Base-by-base conservation (phyloP, 2,888 invertebrate species). In the Apamea sordens region DNA sequence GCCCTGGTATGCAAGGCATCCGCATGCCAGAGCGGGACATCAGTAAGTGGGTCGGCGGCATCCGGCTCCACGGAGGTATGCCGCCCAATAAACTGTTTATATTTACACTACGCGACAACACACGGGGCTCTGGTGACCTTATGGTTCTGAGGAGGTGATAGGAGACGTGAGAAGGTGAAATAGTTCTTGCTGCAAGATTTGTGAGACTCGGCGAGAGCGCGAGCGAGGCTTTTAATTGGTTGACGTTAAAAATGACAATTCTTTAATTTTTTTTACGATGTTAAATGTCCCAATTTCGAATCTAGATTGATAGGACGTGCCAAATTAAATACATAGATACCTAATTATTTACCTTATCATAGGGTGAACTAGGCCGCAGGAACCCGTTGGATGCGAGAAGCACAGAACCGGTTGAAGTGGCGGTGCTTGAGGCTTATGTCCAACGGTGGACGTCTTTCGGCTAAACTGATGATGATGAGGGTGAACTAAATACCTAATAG, bases 41-140 rank as follows among this genome's bases (percentile, higher is more conserved):
- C 83, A 61, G 87, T 86, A 93, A 92, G 86, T 93, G 89, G 93
- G 93, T 90, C 92, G 90, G 65, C 87, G 76, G 88, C 85, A 89
- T 90, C 89, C 89, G 89, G 86, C 86, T 83, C 81, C 78, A 76
- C 68, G 44, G 76, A 88, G 83, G 84, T 80, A 92, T 92, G 91
- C 89, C 83, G 82, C 83, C 86, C 79, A 89, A 91, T 91, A 90
- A 90, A 89, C 89, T 85, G 89, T 84, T 84, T 91, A 91, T 92
- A 92, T 92, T 91, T 92, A 90, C 83, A 72, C 88, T 74, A 68
- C 50, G 73, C 50, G 73, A 82, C 78, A 79, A 41, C 75, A 67
- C 81, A 77, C 83, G 61, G 71, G 80, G 63, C 6, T 74, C 64
- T 73, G 41, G n/a, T 73, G 73, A 79, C 82, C 84, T 83, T 83